Evolutionary conservation across 1,140 invertebrate genomes (phyloP).

Genomic region (Dufourea novaeangliae): DNA sequence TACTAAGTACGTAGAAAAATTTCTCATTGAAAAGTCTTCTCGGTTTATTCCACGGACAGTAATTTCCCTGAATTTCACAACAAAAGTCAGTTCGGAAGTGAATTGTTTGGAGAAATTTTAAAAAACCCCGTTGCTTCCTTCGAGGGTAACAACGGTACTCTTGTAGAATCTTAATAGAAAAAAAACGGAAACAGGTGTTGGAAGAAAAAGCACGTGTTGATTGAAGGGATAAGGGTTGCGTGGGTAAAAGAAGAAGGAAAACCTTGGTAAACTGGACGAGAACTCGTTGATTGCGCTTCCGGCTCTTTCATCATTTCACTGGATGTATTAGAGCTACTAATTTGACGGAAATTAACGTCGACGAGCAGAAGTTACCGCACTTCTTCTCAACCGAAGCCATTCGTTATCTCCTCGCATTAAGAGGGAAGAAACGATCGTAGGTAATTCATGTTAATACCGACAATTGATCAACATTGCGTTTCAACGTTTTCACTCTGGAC

Average conservation of each 20-base stretch:
- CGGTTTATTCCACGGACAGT: too few relatives aligned
- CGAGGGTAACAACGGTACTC: neutral
- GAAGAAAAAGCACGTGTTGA: neutral
- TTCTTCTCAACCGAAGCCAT: neutral
- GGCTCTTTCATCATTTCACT: constrained; percentile 4
- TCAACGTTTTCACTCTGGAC: neutral
- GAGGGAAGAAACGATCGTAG: neutral
- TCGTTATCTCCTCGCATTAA: neutral
- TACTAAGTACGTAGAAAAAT: too few relatives aligned
- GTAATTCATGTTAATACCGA: neutral
- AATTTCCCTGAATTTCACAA: too few relatives aligned
- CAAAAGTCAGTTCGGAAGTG: too few relatives aligned
- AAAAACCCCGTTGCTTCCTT: too few relatives aligned
- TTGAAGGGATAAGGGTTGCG: neutral
- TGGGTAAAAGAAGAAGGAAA: neutral
- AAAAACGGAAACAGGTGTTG: neutral
- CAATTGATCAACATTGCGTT: neutral
- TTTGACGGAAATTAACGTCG: constrained; percentile 9
- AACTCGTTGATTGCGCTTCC: constrained; percentile 9
- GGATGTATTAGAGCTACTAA: neutral
- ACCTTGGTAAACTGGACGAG: neutral
- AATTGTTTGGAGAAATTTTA: too few relatives aligned
- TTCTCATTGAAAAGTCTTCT: too few relatives aligned
- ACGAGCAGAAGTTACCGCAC: neutral
- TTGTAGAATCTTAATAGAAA: neutral